Evolutionary conservation across 2,888 invertebrate genomes (phyloP).

Genomic region (Eulithis prunata): DNA sequence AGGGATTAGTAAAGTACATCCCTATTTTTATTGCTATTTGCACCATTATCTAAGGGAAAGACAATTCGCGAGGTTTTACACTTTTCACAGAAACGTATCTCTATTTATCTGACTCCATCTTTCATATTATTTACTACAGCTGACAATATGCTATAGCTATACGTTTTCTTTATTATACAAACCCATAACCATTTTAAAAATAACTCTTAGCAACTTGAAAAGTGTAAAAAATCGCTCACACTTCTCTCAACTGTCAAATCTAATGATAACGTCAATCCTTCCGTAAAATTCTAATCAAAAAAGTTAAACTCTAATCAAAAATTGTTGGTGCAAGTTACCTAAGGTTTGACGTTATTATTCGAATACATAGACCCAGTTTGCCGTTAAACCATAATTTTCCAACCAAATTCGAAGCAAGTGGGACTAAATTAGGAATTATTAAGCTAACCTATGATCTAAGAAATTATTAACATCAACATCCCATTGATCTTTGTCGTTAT

Average conservation of each 20-base stretch:
- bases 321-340: background rate
- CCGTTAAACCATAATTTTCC: background rate
- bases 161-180: background rate
- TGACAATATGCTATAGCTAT: background rate
- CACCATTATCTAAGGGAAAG: background rate
- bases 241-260: background rate
- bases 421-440: constrained; percentile 29
- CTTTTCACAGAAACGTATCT: background rate
- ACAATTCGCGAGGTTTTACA: background rate
- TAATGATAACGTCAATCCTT: background rate
- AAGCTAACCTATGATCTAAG: constrained; percentile 32
- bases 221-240: background rate
- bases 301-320: background rate
- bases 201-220: background rate
- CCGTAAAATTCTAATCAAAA: background rate
- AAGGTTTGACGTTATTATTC: constrained; percentile 4
- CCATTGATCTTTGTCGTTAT: constrained; percentile 30
- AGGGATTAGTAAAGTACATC: background rate
- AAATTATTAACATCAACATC: constrained; percentile 25
- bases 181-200: background rate
- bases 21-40: constrained; percentile 6
- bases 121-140: background rate
- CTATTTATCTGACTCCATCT: background rate
- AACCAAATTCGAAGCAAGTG: constrained; percentile 20
- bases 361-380: background rate